Evolutionary conservation across 2,888 invertebrate genomes (phyloP).

Genomic region (Xiphydria camelus): DNA sequence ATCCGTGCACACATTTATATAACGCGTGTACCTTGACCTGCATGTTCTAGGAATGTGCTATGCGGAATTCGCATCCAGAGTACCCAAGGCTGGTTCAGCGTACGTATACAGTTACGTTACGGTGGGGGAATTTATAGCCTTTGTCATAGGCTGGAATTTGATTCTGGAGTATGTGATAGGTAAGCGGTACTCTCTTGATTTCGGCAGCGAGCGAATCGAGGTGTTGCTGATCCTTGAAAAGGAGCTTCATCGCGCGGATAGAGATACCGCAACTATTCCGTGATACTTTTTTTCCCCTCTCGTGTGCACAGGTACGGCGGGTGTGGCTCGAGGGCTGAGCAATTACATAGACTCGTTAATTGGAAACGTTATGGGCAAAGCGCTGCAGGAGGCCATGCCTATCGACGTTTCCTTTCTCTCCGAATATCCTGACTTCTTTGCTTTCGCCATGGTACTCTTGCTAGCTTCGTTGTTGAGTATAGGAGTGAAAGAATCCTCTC

Average conservation of each 20-base stretch:
- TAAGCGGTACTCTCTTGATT: no score
- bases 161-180: constrained; percentile 79
- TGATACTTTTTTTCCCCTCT: background rate
- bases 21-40: no score
- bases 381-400: constrained; percentile 62
- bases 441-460: constrained; percentile 69
- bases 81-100: constrained; percentile 82
- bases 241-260: no score
- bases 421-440: constrained; percentile 76
- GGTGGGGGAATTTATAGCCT: constrained; percentile 79
- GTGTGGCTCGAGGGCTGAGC: constrained; percentile 74
- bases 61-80: constrained; percentile 80
- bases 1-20: constrained; percentile 11
- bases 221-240: no score
- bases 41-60: constrained; percentile 70
- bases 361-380: constrained; percentile 64
- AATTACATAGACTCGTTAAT: constrained; percentile 72
- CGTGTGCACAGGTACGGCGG: constrained; percentile 68
- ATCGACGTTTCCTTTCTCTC: constrained; percentile 68
- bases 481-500: constrained; percentile 86
- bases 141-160: constrained; percentile 83
- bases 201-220: no score
- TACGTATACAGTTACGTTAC: constrained; percentile 85
- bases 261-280: no score
- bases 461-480: constrained; percentile 71